A percentile compares a stretch with the other conserved stretches of the same genome.
phyloP scores from a whole-genome alignment of 2,797 vertebrate species.

The Pipistrellus pygmaeus region DNA sequence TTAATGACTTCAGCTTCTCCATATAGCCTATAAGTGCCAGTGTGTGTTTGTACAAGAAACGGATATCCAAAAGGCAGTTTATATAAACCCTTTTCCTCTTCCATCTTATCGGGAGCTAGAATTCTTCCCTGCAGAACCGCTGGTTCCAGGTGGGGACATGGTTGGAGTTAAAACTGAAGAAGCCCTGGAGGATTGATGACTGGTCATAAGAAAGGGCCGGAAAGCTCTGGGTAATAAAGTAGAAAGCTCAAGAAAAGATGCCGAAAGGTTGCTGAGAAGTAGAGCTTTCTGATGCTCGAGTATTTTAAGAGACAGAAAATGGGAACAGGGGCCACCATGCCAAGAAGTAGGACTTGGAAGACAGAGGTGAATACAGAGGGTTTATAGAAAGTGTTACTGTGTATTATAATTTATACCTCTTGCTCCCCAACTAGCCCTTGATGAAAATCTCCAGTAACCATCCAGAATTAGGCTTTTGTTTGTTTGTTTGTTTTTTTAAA shows the following conservation, averaged over 20 bases:
- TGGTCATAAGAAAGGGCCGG: neutral
- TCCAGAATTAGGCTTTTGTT: neutral
- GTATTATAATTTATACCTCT: neutral
- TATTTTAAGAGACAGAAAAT: neutral
- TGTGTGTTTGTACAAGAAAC: neutral
- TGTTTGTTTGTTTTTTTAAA: constrained; percentile 10
- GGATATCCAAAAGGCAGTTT: constrained; percentile 11
- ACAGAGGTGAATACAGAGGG: neutral
- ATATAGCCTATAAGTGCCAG: neutral
- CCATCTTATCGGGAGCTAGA: neutral
- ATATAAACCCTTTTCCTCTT: neutral
- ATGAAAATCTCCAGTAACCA: neutral
- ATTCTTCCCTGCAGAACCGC: neutral
- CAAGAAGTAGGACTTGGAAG: neutral
- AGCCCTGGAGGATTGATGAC: neutral
- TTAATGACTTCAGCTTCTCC: constrained; percentile 14
- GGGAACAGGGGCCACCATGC: neutral
- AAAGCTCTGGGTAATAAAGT: neutral
- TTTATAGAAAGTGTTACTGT: constrained; percentile 4
- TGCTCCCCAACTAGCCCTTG: neutral
- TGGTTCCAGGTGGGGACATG: neutral
- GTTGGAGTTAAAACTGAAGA: neutral
- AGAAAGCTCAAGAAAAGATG: too few relatives aligned
- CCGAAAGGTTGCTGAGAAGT: neutral
- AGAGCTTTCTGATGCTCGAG: neutral